Percentiles rank a stretch among this genome's conserved stretches.
Conservation (phyloP, 2,797 vertebrate species). For the Rousettus madagascariensis region DNA sequence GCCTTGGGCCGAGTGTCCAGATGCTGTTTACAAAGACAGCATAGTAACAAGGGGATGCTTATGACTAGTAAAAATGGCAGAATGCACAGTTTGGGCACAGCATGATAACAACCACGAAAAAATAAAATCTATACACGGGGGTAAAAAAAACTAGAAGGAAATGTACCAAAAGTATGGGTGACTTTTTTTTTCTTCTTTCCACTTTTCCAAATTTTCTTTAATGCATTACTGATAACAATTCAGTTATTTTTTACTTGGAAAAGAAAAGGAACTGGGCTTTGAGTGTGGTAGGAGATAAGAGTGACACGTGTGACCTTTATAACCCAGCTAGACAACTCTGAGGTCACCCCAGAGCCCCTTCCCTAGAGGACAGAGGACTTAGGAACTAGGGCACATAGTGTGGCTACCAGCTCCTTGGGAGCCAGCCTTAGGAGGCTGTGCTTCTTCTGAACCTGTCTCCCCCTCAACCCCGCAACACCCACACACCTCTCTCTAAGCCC, state of each 20-base stretch:
- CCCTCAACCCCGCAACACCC: not conserved
- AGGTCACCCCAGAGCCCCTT: not conserved
- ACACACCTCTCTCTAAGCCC: not conserved
- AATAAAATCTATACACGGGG: constrained; percentile 1
- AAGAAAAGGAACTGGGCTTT: not conserved
- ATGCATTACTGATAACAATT: not conserved
- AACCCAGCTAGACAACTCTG: not conserved
- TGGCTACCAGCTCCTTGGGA: not conserved
- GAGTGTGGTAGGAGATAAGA: not conserved
- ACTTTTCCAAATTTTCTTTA: not conserved
- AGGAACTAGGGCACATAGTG: not conserved
- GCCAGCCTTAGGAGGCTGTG: not conserved
- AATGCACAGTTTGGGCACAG: not conserved
- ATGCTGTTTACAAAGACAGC: constrained; percentile 68
- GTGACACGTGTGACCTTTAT: not conserved
- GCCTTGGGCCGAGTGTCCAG: constrained; percentile 61
- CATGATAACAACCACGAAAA: not conserved
- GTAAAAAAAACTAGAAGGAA: constrained; percentile 50
- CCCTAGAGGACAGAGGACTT: not conserved
- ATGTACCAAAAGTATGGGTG: not conserved
- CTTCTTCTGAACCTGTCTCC: not conserved
- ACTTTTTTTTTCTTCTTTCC: not conserved
- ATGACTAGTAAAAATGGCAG: constrained; percentile 33
- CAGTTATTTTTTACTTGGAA: not conserved
- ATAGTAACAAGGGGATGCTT: constrained; percentile 34